Evolutionary conservation across 92 coral and sea anemone genomes (phyloP).

Genomic region (Bergia puertoricense): DNA sequence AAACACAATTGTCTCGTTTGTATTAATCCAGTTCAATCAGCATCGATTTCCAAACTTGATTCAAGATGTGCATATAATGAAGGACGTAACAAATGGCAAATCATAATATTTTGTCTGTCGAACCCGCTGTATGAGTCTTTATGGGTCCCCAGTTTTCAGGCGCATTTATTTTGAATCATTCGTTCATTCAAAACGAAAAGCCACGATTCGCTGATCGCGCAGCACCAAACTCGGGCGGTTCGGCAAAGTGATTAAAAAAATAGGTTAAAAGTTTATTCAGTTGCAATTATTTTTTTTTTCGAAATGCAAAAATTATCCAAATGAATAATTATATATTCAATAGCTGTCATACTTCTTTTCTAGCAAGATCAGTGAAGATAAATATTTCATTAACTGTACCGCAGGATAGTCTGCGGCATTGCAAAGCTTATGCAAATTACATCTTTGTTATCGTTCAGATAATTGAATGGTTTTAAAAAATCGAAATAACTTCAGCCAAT

Average conservation of each 20-base stretch:
- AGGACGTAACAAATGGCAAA: neutral
- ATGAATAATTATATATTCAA: neutral
- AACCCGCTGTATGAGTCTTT: neutral
- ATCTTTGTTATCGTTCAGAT: neutral
- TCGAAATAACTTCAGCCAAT: neutral
- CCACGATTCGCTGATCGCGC: too few relatives aligned
- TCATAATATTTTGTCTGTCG: neutral
- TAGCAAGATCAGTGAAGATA: neutral
- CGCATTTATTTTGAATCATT: too few relatives aligned
- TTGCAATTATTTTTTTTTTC: neutral
- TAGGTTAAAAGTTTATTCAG: neutral
- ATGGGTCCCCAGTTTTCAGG: too few relatives aligned
- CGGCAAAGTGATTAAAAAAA: too few relatives aligned
- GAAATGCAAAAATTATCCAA: neutral
- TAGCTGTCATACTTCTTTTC: neutral
- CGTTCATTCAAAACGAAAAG: neutral
- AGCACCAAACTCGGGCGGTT: neutral
- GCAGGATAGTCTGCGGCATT: neutral
- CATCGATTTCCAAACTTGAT: neutral
- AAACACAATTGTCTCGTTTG: neutral
- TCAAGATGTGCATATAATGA: neutral
- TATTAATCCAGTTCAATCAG: neutral
- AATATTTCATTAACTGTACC: neutral
- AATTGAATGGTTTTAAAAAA: neutral
- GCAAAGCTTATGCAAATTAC: neutral